Evolutionary conservation across 30 jellyfish, hydroid and myxozoan species (phyloP).

Genomic region (Haliclystus octoradiatus): DNA sequence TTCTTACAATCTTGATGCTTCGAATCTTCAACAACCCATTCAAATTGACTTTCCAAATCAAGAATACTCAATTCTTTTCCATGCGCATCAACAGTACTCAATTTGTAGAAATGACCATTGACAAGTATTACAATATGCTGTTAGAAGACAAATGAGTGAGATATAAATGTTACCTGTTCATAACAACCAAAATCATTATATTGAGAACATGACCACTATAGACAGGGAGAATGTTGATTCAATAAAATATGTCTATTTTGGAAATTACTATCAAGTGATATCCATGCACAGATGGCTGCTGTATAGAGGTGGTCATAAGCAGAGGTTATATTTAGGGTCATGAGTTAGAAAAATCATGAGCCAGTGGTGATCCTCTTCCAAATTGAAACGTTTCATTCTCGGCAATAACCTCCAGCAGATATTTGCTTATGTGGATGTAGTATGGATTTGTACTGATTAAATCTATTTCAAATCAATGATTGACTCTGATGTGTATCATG

Average conservation of each 20-base stretch:
- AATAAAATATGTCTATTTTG: not conserved
- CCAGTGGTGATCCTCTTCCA: too few relatives aligned
- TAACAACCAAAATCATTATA: too few relatives aligned
- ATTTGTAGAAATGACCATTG: conserved; percentile 71
- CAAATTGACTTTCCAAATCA: conserved; percentile 75
- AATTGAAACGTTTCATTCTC: too few relatives aligned
- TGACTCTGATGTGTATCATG: too few relatives aligned
- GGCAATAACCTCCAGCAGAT: too few relatives aligned
- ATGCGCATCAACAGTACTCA: conserved; percentile 79
- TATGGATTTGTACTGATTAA: too few relatives aligned
- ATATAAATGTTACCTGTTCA: not conserved
- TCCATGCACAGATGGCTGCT: not conserved
- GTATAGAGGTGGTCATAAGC: not conserved
- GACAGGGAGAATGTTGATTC: not conserved
- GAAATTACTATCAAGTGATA: not conserved
- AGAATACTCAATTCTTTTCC: conserved; percentile 53
- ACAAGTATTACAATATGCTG: conserved; percentile 74
- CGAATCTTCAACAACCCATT: conserved; percentile 80
- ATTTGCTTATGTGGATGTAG: too few relatives aligned
- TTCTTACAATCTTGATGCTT: conserved; percentile 47
- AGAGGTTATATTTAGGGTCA: too few relatives aligned
- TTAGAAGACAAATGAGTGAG: not conserved
- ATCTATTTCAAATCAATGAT: too few relatives aligned
- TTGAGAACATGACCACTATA: too few relatives aligned
- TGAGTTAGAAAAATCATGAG: too few relatives aligned